Base-by-base conservation (phyloP, 2,797 vertebrate genomes). In the Phrynocephalus guinanensis region DNA sequence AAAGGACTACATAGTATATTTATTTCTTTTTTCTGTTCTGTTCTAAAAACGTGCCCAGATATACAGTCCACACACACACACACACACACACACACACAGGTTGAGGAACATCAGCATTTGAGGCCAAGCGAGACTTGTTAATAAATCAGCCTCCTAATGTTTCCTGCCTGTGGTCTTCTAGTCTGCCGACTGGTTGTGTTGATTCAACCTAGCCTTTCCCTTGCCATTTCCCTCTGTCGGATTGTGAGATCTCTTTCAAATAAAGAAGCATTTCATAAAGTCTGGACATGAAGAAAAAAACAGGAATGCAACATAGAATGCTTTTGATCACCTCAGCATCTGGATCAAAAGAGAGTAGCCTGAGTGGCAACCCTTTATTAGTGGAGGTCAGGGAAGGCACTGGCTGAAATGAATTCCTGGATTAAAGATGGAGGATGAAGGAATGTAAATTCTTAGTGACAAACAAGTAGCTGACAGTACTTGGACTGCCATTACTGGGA, bases 361-460 rank as follows among this genome's bases (percentile, higher is more conserved):
- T 92, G 91, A 88, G 92, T 91, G 87, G 86, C 92, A 91, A 92
- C 86, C 85, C n/a, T 50, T 73, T 48, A 33, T 3, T 63, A 56
- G 38, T 56, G 67, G 44, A 70, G 90, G n/a, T 28, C 87, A 26
- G 84, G 89, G 90, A 89, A 93, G 90, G 68, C 33, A 66, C 18
- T 72, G 26, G 82, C 48, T 89, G 18, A 88, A 85, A 86, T 16
- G 6, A 87, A 90, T 8, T 30, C 66, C 87, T 87, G 63, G 33
- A 78, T 71, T 88, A 88, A 90, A 93, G 91, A 86, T 76, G 84
- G 92, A 94, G 77, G 85, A 87, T 18, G 86, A 89, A 91, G 60
- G 56, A 84, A 75, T 70, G 20, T 73, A 75, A 76, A 80, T 80
- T 84, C 68, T 82, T 67, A 8, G 26, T 28, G 9, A 73, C 38